These are phyloP conservation scores for Trachurus trachurus DNA, from an alignment of 2,797 vertebrate species.

Conservation along the genomic window DNA sequence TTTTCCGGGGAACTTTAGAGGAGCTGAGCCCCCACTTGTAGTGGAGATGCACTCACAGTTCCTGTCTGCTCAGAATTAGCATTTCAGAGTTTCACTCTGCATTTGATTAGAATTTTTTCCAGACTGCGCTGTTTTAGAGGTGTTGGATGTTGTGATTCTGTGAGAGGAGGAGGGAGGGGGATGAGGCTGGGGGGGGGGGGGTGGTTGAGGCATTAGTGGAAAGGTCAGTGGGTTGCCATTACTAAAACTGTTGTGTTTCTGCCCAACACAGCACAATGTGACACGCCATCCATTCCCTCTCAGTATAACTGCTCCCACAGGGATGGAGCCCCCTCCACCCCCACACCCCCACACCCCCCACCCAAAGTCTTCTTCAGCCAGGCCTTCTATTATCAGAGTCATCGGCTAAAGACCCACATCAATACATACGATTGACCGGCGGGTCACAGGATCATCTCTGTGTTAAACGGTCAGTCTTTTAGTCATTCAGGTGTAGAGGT, in stretches of 20 bases:
- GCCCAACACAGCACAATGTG: conserved; percentile 73
- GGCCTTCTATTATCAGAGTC: conserved; percentile 64
- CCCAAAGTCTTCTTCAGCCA: conserved; percentile 55
- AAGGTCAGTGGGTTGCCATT: conserved; percentile 69
- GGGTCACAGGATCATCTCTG: conserved; percentile 59
- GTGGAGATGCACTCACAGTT: background rate
- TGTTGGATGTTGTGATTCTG: conserved; percentile 30
- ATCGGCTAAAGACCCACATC: conserved; percentile 60
- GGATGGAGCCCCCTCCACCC: conserved; percentile 25
- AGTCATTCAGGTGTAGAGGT: conserved; percentile 58
- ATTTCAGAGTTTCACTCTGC: conserved; percentile 16
- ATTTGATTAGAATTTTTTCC: conserved; percentile 26
- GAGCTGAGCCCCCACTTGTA: background rate
- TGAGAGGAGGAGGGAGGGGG: background rate
- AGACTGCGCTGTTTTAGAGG: conserved; percentile 14
- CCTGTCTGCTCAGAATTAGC: background rate
- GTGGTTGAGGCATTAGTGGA: conserved; percentile 62
- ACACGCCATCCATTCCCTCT: conserved; percentile 72
- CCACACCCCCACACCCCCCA: background rate
- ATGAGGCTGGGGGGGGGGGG: background rate
- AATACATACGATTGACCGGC: conserved; percentile 65
- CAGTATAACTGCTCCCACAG: conserved; percentile 68
- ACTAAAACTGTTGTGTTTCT: conserved; percentile 72
- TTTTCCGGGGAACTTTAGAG: background rate
- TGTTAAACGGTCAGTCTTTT: conserved; percentile 61